Evolutionary conservation across 2,113 vertebrate species (phyloP), one percentile per base, ranked within the genome.

Genomic region (Galeopterus variegatus): DNA sequence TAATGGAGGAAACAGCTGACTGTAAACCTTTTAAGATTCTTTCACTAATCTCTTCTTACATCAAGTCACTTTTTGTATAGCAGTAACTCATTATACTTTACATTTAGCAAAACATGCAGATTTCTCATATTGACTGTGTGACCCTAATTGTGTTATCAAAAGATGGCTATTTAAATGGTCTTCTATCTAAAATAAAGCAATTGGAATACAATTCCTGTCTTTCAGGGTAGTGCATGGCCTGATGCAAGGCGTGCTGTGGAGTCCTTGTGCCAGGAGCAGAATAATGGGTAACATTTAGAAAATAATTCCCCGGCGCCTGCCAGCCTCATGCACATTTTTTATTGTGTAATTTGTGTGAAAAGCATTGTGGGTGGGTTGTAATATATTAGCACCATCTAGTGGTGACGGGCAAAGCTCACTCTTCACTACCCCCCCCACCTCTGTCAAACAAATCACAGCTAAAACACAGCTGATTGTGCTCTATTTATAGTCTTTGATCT

Each of bases 381-480:
- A 96, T 96, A 86, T 96, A 28, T 36, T 54, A 93, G 96, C 97
- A 7, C 97, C 98, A 98, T 69, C 98, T 98, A 95, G 97, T 89
- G 98, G 95, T 75, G 18, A 41, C 21, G 52, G 36, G 12, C 48
- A 77, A 48, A 54, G 79, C 67, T 5, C 23, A 21, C 26, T 81
- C 33, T 31, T 10, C 24, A 2, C 52, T 13, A 24, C 28, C 26
- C 45, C 10, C 8, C 4, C 6, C 12, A 23, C 12, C 36, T 85
- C 24, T 58, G 77, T 17, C 17, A 31, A 65, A 45, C 76, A 45
- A 60, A 64, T 87, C 2, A 33, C 21, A 3, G 15, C 52, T 48
- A 18, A 36, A 62, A 8, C 33, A 4, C 28, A 52, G 36, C 62
- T 28, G 45, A 41, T 24, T 15, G 52, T 33, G 28, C 24, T 41